These are phyloP conservation scores for Drosophila nigrodunni DNA, from an alignment of 1,140 invertebrate genomes.

Conservation along the genomic window DNA sequence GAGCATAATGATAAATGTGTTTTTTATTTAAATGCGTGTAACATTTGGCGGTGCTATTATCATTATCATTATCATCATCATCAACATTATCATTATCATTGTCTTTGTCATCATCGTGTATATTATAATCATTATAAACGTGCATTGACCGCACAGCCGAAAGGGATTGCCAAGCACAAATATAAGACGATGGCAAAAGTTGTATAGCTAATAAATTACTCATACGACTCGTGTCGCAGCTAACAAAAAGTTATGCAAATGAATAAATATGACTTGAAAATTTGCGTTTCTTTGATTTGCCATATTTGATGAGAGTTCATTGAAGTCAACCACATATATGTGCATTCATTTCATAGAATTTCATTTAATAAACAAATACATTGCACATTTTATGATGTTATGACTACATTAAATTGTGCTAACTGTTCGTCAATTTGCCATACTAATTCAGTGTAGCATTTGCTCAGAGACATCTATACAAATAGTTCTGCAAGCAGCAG, in stretches of 20 bases:
- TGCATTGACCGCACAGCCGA: conserved; percentile 25
- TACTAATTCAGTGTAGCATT: too few species aligned
- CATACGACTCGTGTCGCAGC: conserved; percentile 65
- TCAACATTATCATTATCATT: conserved; percentile 26
- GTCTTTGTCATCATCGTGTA: conserved; percentile 31
- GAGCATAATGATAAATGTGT: conserved; percentile 69
- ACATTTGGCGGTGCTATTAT: conserved; percentile 61
- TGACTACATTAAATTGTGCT: too few species aligned
- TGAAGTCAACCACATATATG: not conserved
- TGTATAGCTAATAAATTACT: conserved; percentile 43
- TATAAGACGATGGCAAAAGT: not conserved
- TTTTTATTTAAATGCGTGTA: conserved; percentile 78
- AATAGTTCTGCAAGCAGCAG: conserved; percentile 3
- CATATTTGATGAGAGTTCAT: conserved; percentile 13
- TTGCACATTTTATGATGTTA: too few species aligned
- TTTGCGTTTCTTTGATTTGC: conserved; percentile 7
- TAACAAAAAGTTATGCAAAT: conserved; percentile 30
- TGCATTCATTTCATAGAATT: too few species aligned
- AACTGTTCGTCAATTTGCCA: not conserved
- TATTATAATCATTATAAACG: conserved; percentile 5
- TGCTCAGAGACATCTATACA: not conserved
- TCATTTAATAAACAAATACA: too few species aligned
- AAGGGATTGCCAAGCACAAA: not conserved
- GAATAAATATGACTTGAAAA: conserved; percentile 27
- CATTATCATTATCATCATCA: conserved; percentile 23